These are phyloP conservation scores for Harlomillsia oculata DNA, from an alignment of 1,140 invertebrate species.

Conservation along the genomic window DNA sequence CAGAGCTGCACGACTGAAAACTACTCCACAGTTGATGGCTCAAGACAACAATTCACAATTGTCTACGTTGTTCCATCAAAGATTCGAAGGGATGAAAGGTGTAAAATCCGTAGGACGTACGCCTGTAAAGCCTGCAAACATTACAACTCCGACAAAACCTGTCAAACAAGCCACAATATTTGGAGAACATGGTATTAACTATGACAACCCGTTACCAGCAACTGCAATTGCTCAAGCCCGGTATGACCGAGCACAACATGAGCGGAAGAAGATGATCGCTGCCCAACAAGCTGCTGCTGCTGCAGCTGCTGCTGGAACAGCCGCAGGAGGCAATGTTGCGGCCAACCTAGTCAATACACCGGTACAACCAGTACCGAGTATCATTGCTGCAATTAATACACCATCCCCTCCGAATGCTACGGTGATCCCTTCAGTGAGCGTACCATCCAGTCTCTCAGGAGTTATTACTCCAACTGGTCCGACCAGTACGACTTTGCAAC, in stretches of 20 bases:
- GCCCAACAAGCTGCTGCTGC: slow-evolving; percentile 38
- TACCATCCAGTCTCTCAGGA: slow-evolving; percentile 37
- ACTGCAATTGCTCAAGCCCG: slow-evolving; percentile 71
- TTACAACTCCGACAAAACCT: slow-evolving; percentile 52
- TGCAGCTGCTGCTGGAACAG: slow-evolving; percentile 39
- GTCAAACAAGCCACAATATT: slow-evolving; percentile 73
- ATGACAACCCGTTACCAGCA: slow-evolving; percentile 73
- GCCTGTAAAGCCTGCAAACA: slow-evolving; percentile 4
- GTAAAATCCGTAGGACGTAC: slow-evolving; percentile 46
- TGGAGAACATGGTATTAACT: slow-evolving; percentile 70
- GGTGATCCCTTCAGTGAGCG: slow-evolving; percentile 39
- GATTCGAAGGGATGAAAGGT: slow-evolving; percentile 69
- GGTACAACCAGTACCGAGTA: not conserved
- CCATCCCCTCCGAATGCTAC: slow-evolving; percentile 36
- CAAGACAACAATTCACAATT: slow-evolving; percentile 74
- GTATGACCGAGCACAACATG: slow-evolving; percentile 70
- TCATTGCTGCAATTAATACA: slow-evolving; percentile 3
- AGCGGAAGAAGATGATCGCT: slow-evolving; percentile 54
- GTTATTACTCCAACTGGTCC: too few relatives aligned
- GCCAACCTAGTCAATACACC: not conserved
- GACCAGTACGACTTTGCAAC: too few relatives aligned
- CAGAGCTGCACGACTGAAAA: slow-evolving; percentile 61
- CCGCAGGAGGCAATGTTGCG: slow-evolving; percentile 39
- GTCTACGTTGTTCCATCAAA: slow-evolving; percentile 56
- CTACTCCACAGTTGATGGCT: slow-evolving; percentile 67